phyloP scores from a whole-genome alignment of 2,888 invertebrate genomes.

The Slavum lentiscoides region DNA sequence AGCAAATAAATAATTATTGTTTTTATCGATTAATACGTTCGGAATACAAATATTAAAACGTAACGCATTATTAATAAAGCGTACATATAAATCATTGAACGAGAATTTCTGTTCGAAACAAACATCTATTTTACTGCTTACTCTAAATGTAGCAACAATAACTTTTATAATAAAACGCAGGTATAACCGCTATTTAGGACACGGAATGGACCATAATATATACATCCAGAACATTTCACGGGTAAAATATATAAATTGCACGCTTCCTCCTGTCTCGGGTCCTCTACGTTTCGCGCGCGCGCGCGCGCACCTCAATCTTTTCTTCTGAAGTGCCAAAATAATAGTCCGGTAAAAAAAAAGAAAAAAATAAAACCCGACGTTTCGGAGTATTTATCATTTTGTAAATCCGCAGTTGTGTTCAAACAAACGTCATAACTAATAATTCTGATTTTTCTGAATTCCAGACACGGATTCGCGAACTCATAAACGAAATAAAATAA shows the following conservation, averaged over 20 bases:
- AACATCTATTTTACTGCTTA: background rate
- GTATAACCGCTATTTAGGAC: background rate
- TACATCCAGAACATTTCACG: background rate
- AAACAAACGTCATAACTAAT: background rate
- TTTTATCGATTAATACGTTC: too few species aligned
- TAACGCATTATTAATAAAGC: background rate
- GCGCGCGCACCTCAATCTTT: conserved; percentile 18
- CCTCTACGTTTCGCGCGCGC: background rate
- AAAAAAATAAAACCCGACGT: background rate
- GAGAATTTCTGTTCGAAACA: background rate
- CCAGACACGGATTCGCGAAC: background rate
- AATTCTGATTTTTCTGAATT: background rate
- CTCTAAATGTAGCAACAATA: background rate
- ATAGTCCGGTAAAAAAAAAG: background rate
- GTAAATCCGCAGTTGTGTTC: conserved; percentile 2
- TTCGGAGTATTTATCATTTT: conserved; percentile 13
- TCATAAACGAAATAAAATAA: background rate
- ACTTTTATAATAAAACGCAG: background rate
- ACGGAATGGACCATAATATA: background rate
- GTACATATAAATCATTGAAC: background rate
- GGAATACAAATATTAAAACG: too few species aligned
- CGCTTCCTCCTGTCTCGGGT: background rate
- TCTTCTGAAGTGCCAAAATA: background rate
- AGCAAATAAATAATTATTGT: too few species aligned
- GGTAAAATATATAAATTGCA: conserved; percentile 14